Conservation (phyloP, 2,113 vertebrate genomes). For the Nerophis ophidion region DNA sequence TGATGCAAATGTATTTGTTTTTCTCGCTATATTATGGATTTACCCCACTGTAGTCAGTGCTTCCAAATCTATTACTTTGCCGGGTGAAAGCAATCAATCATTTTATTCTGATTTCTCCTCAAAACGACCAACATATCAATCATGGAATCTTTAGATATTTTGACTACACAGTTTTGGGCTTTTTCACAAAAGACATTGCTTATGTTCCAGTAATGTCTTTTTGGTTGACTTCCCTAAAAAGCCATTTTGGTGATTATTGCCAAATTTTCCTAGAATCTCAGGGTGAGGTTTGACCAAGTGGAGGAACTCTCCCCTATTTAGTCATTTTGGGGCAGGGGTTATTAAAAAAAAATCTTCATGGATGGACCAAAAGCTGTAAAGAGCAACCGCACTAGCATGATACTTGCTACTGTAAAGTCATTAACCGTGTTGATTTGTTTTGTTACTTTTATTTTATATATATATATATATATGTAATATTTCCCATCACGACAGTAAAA, state of each 20-base stretch:
- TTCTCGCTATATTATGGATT: constrained; percentile 27
- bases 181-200: constrained; percentile 76
- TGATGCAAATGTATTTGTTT: constrained; percentile 33
- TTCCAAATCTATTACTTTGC: constrained; percentile 72
- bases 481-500: constrained; percentile 67
- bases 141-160: constrained; percentile 90
- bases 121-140: constrained; percentile 81
- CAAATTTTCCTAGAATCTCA: constrained; percentile 89
- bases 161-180: constrained; percentile 88
- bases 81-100: constrained; percentile 85
- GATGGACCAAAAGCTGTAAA: constrained; percentile 58
- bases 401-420: constrained; percentile 36
- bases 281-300: constrained; percentile 58
- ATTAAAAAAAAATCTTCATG: constrained; percentile 17
- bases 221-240: constrained; percentile 36
- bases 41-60: constrained; percentile 25
- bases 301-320: constrained; percentile 34
- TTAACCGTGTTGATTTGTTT: constrained; percentile 17
- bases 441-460: constrained; percentile 22
- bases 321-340: constrained; percentile 31
- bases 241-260: constrained; percentile 87
- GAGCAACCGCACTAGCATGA: constrained; percentile 41
- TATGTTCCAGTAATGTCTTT: too few relatives aligned
- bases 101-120: constrained; percentile 71
- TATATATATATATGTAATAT: background rate